These are phyloP conservation scores for Phoxinus dragarum DNA, from an alignment of 2,797 vertebrate species.

Conservation along the genomic window DNA sequence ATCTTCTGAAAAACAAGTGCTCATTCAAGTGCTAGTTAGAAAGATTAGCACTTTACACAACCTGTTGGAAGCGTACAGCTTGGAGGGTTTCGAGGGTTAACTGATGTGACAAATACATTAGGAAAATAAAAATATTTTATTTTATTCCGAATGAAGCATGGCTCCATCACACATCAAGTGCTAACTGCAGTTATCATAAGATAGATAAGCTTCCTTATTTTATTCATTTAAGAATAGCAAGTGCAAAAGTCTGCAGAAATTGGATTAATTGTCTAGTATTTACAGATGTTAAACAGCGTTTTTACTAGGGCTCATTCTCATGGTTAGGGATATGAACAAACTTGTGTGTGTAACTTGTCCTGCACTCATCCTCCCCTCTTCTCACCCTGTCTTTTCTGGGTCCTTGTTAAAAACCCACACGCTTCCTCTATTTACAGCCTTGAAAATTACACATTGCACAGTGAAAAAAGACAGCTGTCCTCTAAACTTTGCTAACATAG, in stretches of 20 bases:
- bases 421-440: constrained; percentile 40
- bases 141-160: not conserved
- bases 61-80: constrained; percentile 1
- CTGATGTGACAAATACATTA: not conserved
- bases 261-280: not conserved
- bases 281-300: not conserved
- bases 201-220: not conserved
- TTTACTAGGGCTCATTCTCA: not conserved
- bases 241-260: not conserved
- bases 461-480: constrained; percentile 35
- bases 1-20: constrained; percentile 28
- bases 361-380: not conserved
- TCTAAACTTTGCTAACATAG: constrained; percentile 28
- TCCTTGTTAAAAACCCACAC: constrained; percentile 41
- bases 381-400: not conserved
- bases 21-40: not conserved
- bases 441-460: constrained; percentile 51
- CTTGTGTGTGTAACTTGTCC: not conserved
- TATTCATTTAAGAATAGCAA: too few relatives aligned
- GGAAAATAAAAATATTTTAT: not conserved
- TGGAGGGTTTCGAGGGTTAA: not conserved
- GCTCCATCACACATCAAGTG: not conserved
- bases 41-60: constrained; percentile 13
- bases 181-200: not conserved
- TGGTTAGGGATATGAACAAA: not conserved